Evolutionary conservation across 2,888 invertebrate species (phyloP).

Genomic region (Micropterix aruncella): DNA sequence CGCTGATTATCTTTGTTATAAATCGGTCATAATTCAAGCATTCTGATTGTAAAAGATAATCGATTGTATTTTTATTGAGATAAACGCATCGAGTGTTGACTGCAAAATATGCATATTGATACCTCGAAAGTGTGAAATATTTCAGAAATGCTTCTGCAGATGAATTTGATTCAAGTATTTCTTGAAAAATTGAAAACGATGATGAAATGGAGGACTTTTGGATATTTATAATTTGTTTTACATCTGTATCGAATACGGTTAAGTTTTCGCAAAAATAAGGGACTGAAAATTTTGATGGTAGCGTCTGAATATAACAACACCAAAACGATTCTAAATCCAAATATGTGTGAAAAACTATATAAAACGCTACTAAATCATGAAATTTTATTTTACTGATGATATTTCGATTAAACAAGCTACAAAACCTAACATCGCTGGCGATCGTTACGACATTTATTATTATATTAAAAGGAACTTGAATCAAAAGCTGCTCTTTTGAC

Average conservation of each 20-base stretch:
- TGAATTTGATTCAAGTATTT: conserved; percentile 27
- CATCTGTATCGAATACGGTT: conserved; percentile 38
- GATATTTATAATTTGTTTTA: conserved; percentile 35
- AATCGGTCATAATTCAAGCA: not conserved
- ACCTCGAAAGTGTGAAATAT: conserved; percentile 37
- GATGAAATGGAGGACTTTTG: conserved; percentile 33
- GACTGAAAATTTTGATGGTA: conserved; percentile 51
- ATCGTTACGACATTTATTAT: conserved; percentile 43
- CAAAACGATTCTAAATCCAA: conserved; percentile 39
- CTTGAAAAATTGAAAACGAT: conserved; percentile 29
- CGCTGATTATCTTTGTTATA: conserved; percentile 25
- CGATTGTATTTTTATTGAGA: conserved; percentile 26
- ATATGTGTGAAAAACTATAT: conserved; percentile 53
- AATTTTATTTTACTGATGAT: conserved; percentile 42
- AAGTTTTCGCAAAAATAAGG: conserved; percentile 50
- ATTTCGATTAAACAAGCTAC: conserved; percentile 31
- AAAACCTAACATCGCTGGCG: conserved; percentile 38
- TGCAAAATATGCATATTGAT: conserved; percentile 69
- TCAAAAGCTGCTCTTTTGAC: conserved; percentile 39
- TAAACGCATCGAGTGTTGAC: conserved; percentile 80
- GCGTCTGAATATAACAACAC: conserved; percentile 49
- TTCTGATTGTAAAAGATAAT: not conserved
- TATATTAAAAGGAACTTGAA: conserved; percentile 42
- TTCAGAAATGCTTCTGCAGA: conserved; percentile 26
- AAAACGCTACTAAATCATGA: conserved; percentile 61